Percentiles rank a stretch among this genome's conserved stretches.
Evolutionary conservation across 2,888 invertebrate genomes (phyloP).

Genomic region (Eulithis prunata): DNA sequence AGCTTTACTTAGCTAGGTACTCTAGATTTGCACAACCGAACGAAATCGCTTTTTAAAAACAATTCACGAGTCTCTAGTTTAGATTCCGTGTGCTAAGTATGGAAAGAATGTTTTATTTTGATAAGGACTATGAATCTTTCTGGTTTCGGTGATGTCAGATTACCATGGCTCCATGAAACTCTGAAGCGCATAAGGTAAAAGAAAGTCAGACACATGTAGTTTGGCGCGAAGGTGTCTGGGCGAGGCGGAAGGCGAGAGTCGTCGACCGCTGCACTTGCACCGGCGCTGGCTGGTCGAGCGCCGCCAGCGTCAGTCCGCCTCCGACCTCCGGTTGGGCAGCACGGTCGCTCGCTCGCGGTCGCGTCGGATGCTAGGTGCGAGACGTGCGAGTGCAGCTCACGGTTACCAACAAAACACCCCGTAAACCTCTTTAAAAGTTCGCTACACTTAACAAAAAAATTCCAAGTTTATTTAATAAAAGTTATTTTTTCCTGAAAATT

Average conservation of each 20-base stretch:
- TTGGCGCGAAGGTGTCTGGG: slow-evolving; percentile 41
- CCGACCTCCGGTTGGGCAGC: slow-evolving; percentile 66
- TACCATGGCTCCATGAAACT: slow-evolving; percentile 5
- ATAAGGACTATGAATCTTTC: too few species aligned
- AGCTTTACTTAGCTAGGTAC: too few species aligned
- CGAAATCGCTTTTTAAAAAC: too few species aligned
- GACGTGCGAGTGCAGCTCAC: slow-evolving; percentile 29
- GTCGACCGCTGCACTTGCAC: slow-evolving; percentile 64
- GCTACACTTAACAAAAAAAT: not conserved
- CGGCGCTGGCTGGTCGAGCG: slow-evolving; percentile 43
- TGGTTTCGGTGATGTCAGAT: not conserved
- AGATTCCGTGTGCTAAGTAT: too few species aligned
- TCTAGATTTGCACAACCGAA: too few species aligned
- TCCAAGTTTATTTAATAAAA: not conserved
- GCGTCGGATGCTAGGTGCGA: slow-evolving; percentile 58
- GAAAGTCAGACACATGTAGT: slow-evolving; percentile 24
- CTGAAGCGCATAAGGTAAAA: slow-evolving; percentile 13
- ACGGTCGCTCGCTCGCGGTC: slow-evolving; percentile 51
- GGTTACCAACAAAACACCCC: slow-evolving; percentile 44
- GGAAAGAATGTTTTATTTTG: too few species aligned
- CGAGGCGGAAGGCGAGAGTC: slow-evolving; percentile 53
- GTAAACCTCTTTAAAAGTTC: slow-evolving; percentile 3
- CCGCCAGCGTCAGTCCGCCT: slow-evolving; percentile 70
- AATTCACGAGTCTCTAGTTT: too few species aligned
- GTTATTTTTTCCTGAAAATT: not conserved